Evolutionary conservation across 2,888 invertebrate species (phyloP).

Genomic region (Atherix ibis): DNA sequence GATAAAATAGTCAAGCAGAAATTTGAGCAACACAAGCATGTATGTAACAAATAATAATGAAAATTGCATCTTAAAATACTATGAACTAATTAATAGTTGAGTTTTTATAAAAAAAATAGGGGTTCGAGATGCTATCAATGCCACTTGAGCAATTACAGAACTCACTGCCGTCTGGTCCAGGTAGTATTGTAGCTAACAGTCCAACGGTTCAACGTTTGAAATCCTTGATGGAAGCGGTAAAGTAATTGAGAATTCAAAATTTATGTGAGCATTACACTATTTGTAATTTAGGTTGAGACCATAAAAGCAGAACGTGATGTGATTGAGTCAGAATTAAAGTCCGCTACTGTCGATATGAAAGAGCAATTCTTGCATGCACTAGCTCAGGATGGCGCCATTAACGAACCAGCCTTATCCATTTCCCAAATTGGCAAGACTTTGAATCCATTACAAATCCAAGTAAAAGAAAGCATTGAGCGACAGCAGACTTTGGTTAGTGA

Average conservation of each 20-base stretch:
- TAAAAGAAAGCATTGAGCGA: slow-evolving; percentile 53
- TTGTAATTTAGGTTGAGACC: slow-evolving; percentile 49
- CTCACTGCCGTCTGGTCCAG: slow-evolving; percentile 49
- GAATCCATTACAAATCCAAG: slow-evolving; percentile 62
- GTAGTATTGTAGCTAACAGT: slow-evolving; percentile 39
- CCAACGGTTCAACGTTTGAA: slow-evolving; percentile 51
- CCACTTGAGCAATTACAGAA: slow-evolving; percentile 51
- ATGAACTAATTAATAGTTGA: too few relatives aligned
- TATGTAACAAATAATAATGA: too few relatives aligned
- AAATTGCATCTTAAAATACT: too few relatives aligned
- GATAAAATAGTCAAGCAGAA: slow-evolving; percentile 78
- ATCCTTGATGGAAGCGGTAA: slow-evolving; percentile 59
- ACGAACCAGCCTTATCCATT: slow-evolving; percentile 56
- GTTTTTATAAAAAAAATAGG: too few relatives aligned
- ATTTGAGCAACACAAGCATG: slow-evolving; percentile 51
- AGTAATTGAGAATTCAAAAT: slow-evolving; percentile 1
- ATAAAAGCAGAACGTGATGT: slow-evolving; percentile 80
- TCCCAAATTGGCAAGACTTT: slow-evolving; percentile 58
- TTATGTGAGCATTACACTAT: background rate
- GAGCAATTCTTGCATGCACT: slow-evolving; percentile 59
- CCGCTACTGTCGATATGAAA: slow-evolving; percentile 66
- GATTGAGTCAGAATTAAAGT: slow-evolving; percentile 74
- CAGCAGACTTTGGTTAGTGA: slow-evolving; percentile 54
- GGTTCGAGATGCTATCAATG: slow-evolving; percentile 68
- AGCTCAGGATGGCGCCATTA: slow-evolving; percentile 59